These are phyloP conservation scores for Ondatra zibethicus DNA, from an alignment of 2,113 vertebrate species.

Conservation along the genomic window DNA sequence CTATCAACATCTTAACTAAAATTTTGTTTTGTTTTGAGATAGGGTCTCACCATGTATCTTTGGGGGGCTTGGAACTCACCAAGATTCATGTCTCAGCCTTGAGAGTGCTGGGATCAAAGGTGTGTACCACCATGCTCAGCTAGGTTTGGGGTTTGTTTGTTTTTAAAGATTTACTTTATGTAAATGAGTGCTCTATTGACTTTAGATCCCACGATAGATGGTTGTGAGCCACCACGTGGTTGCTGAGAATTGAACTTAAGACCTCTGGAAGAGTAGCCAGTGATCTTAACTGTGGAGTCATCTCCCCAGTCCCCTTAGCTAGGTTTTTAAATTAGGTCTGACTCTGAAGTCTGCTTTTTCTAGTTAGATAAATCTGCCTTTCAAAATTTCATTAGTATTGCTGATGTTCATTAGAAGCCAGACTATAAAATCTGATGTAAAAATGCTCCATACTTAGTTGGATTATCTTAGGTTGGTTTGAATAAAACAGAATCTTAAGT, in stretches of 20 bases:
- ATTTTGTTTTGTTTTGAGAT: not conserved
- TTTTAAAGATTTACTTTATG: not conserved
- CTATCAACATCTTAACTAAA: constrained; percentile 21
- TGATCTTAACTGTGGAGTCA: not conserved
- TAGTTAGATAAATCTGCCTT: constrained; percentile 17
- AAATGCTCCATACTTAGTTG: constrained; percentile 27
- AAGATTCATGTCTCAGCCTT: not conserved
- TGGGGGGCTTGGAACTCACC: not conserved
- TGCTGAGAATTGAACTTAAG: not conserved
- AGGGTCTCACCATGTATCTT: not conserved
- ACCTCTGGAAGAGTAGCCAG: not conserved
- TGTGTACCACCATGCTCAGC: not conserved
- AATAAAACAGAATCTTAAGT: constrained; percentile 57
- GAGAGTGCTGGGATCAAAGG: not conserved
- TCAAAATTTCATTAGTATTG: constrained; percentile 43
- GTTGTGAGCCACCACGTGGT: not conserved
- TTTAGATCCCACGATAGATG: not conserved
- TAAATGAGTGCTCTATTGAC: not conserved
- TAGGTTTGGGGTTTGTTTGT: not conserved
- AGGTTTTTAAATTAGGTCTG: not conserved
- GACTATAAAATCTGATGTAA: constrained; percentile 34
- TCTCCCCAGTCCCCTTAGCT: not conserved
- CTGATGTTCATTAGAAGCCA: constrained; percentile 12
- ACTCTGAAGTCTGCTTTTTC: constrained; percentile 38
- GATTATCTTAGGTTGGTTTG: constrained; percentile 41